A percentile compares a stretch with the other conserved stretches of the same genome.
Conservation (phyloP, 2,888 invertebrate genomes). For the Tetrapedia diversipes region DNA sequence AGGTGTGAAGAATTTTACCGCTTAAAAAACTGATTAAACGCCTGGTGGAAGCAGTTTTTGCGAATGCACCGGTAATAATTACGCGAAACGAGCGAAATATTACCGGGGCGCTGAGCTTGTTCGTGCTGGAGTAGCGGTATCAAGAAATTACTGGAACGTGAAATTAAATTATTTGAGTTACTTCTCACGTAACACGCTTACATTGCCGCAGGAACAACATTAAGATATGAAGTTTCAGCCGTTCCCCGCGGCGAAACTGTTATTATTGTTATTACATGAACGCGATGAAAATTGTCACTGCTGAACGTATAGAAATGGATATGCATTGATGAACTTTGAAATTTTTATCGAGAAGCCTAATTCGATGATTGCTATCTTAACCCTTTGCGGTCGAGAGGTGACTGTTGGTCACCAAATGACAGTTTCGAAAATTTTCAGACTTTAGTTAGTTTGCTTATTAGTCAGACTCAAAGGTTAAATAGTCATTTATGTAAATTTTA, state of each 20-base stretch:
- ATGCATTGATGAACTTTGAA: too few species aligned
- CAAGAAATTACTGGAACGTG: conserved; percentile 46
- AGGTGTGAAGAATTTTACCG: not conserved
- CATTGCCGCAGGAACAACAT: conserved; percentile 33
- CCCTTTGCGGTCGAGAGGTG: too few species aligned
- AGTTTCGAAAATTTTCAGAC: too few species aligned
- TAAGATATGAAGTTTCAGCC: conserved; percentile 24
- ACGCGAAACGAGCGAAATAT: conserved; percentile 16
- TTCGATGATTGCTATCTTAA: too few species aligned
- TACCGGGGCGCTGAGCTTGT: conserved; percentile 13
- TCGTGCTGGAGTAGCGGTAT: conserved; percentile 19
- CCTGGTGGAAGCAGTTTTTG: conserved; percentile 2
- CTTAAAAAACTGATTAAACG: not conserved
- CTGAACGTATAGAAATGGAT: not conserved
- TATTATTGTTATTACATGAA: conserved; percentile 22
- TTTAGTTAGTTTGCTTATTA: too few species aligned
- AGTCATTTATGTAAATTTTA: too few species aligned
- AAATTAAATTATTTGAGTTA: conserved; percentile 56
- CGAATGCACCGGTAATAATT: conserved; percentile 21
- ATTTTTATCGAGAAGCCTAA: too few species aligned
- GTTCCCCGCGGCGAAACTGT: conserved; percentile 1
- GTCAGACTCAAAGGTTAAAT: too few species aligned
- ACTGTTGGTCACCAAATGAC: too few species aligned
- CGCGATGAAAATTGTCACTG: not conserved
- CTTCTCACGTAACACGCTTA: conserved; percentile 28